phyloP scores from a whole-genome alignment of 2,888 invertebrate genomes.

The Apodemia mormo region DNA sequence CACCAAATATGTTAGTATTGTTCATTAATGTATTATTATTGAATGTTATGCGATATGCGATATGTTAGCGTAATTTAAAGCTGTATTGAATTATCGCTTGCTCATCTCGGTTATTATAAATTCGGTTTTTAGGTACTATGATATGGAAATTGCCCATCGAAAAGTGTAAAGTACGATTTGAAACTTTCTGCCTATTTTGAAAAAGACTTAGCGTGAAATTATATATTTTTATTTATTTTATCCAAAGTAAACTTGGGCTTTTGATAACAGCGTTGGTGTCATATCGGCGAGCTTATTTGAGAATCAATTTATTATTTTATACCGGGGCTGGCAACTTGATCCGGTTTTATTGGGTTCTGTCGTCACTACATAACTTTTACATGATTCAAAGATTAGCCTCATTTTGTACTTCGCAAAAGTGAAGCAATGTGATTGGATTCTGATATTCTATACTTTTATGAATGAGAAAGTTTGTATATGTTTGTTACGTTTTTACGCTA shows the following conservation, averaged over 20 bases:
- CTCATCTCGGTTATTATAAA: no score
- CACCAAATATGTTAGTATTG: no score
- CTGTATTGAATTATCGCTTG: no score
- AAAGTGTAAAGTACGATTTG: no score
- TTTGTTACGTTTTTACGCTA: no score
- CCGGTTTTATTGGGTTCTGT: conserved; percentile 7
- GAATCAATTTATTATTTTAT: conserved; percentile 15
- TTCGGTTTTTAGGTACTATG: no score
- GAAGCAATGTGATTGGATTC: not conserved
- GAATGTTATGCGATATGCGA: no score
- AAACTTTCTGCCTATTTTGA: no score
- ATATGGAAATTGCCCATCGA: no score
- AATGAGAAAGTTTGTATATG: not conserved
- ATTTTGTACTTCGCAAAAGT: conserved; percentile 6
- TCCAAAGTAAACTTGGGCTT: not conserved
- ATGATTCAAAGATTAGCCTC: conserved; percentile 15
- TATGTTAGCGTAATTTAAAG: no score
- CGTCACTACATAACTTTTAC: conserved; percentile 7
- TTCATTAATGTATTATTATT: no score
- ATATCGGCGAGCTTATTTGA: not conserved
- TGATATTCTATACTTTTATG: not conserved
- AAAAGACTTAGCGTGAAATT: no score
- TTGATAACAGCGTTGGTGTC: not conserved
- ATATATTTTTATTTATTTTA: not conserved
- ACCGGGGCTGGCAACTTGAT: not conserved